Evolutionary conservation across 2,113 vertebrate species (phyloP).

Genomic region (Spilogale gracilis): DNA sequence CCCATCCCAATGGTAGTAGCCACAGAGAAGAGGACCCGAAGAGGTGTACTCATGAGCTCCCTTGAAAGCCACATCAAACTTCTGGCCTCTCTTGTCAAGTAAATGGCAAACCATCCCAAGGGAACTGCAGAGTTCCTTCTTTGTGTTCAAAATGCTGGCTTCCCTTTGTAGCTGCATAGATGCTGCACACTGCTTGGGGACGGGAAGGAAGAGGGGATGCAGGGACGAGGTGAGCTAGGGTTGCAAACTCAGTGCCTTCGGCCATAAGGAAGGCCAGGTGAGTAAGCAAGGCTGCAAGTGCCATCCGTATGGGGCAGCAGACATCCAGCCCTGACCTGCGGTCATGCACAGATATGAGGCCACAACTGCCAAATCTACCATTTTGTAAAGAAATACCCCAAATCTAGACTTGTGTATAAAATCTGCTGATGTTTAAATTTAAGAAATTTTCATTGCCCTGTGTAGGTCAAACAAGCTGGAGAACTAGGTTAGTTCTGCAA

Average conservation of each 20-base stretch:
- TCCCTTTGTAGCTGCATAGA: too few relatives aligned
- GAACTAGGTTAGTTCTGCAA: neutral
- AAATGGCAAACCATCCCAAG: neutral
- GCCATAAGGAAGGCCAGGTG: neutral
- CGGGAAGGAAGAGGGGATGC: accelerated
- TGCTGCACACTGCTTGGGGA: neutral
- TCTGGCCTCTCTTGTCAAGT: neutral
- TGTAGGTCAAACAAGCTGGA: neutral
- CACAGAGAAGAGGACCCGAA: neutral
- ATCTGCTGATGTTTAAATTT: slow-evolving; percentile 2
- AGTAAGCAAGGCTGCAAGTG: neutral
- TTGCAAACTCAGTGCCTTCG: neutral
- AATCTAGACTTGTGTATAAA: neutral
- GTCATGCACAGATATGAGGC: neutral
- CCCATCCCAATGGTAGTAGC: neutral
- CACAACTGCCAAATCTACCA: neutral
- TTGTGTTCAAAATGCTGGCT: neutral
- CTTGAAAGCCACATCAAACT: neutral
- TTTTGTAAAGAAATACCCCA: neutral
- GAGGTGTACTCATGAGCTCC: neutral
- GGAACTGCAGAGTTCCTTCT: too few relatives aligned
- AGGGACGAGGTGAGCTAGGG: neutral
- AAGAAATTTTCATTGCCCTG: neutral
- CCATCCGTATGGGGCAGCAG: neutral
- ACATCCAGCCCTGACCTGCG: neutral